Conservation (phyloP, 1,140 invertebrate genomes). For the Mizuhopecten yessoensis region DNA sequence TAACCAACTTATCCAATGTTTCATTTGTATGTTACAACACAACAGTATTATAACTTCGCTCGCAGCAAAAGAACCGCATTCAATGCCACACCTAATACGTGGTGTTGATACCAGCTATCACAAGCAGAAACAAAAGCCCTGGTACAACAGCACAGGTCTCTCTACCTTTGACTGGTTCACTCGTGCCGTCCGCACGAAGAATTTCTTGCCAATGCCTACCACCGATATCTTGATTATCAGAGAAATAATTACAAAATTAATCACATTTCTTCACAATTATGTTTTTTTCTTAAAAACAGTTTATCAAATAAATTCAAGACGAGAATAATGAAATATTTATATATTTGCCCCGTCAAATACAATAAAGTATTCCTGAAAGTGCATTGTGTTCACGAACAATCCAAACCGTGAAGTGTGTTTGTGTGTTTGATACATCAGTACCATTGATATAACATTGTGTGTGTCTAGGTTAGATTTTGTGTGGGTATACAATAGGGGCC, state of each 20-base stretch:
- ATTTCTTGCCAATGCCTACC: slow-evolving; percentile 24
- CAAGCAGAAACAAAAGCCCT: no score
- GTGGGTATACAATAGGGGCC: background rate
- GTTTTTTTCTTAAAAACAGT: no score
- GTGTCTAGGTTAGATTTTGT: background rate
- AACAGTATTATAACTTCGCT: background rate
- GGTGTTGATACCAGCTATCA: background rate
- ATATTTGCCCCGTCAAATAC: no score
- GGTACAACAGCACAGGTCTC: background rate
- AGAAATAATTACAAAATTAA: background rate
- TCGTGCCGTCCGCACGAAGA: background rate
- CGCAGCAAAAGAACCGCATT: background rate
- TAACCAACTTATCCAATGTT: no score
- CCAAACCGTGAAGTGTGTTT: background rate
- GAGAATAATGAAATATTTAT: no score
- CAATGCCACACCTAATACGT: background rate
- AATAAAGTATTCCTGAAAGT: background rate
- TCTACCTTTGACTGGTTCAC: background rate
- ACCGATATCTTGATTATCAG: background rate
- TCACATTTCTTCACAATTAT: no score
- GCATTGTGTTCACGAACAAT: background rate
- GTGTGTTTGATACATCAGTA: background rate
- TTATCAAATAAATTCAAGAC: no score
- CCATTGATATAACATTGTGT: background rate
- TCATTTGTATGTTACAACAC: background rate